A percentile compares a stretch with the other conserved stretches of the same genome.
Evolutionary conservation across 2,797 vertebrate genomes (phyloP).

Genomic region (Sebastes cheni): DNA sequence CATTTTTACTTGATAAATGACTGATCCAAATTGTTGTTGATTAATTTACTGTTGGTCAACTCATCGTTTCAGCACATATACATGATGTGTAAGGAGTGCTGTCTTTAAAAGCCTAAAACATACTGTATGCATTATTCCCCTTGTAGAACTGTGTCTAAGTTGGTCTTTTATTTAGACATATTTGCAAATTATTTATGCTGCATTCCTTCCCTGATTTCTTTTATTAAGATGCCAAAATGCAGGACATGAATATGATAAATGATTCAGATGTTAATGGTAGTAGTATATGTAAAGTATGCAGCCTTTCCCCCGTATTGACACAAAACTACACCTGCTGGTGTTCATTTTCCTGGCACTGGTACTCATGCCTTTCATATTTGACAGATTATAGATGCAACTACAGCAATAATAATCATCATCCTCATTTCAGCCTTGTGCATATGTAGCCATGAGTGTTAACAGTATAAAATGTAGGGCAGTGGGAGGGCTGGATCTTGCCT

Average conservation of each 20-base stretch:
- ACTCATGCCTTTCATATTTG: background rate
- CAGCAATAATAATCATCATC: background rate
- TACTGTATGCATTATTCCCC: background rate
- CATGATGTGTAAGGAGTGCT: background rate
- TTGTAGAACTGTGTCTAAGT: background rate
- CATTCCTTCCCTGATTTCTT: background rate
- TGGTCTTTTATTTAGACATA: background rate
- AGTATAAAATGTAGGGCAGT: constrained; percentile 74
- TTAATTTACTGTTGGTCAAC: background rate
- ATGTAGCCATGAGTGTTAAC: constrained; percentile 8
- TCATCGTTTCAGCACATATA: background rate
- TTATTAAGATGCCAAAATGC: background rate
- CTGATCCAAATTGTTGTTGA: background rate
- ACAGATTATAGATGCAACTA: background rate
- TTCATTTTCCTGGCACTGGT: background rate
- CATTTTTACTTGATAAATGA: background rate
- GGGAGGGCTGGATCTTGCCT: constrained; percentile 54
- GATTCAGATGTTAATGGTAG: constrained; percentile 18
- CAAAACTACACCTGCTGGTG: background rate
- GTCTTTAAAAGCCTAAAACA: background rate
- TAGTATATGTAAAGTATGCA: background rate
- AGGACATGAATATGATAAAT: constrained; percentile 2
- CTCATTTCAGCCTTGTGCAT: constrained; percentile 11
- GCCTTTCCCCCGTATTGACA: background rate
- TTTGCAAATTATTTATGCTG: constrained; percentile 11